A percentile compares a stretch with the other conserved stretches of the same genome.
Conservation (phyloP, 2,113 vertebrate species). For the Genyomyrus donnyi region DNA sequence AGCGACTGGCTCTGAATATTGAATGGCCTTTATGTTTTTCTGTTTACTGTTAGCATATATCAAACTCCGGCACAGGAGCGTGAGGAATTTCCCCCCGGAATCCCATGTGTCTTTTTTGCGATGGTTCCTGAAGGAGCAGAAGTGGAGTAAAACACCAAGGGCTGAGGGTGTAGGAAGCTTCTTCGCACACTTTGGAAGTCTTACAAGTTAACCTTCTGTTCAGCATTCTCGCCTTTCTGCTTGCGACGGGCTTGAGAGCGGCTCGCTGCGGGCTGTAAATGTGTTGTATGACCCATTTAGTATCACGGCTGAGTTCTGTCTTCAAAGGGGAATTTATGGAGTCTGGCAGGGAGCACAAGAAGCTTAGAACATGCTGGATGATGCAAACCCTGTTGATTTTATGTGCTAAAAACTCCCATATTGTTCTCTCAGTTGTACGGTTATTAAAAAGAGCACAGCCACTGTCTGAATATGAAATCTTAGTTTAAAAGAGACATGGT, state of each 20-base stretch:
- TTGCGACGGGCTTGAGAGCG: not conserved
- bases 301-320: constrained; percentile 15
- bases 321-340: constrained; percentile 11
- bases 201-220: constrained; percentile 29
- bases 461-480: constrained; percentile 3
- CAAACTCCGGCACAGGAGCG: not conserved
- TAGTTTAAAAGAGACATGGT: constrained; percentile 1
- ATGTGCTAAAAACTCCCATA: not conserved
- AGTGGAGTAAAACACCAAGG: not conserved
- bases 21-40: not conserved
- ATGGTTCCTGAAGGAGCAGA: not conserved
- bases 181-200: constrained; percentile 11
- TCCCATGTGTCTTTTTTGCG: not conserved
- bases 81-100: not conserved
- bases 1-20: not conserved
- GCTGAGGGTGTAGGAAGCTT: not conserved
- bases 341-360: constrained; percentile 13
- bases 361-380: constrained; percentile 4
- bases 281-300: constrained; percentile 24
- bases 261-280: constrained; percentile 23
- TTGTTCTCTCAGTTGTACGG: not conserved
- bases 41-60: not conserved
- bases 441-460: not conserved
- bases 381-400: constrained; percentile 12
- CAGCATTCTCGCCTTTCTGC: constrained; percentile 4